phyloP scores from a whole-genome alignment of 2,113 vertebrate genomes.

The Gymnogyps californianus region DNA sequence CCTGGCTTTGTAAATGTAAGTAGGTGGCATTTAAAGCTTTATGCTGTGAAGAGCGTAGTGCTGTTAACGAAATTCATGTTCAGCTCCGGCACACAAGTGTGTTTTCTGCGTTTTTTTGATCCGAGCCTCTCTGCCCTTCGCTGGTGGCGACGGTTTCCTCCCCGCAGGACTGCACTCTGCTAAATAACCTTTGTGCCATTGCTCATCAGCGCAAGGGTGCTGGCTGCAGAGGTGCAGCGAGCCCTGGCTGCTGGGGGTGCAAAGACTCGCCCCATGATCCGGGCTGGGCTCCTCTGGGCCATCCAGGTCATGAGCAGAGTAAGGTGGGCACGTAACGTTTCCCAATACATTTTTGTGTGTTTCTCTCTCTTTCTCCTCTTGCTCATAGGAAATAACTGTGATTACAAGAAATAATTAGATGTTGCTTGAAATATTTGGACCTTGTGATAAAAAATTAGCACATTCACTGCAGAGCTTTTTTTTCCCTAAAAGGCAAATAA shows the following conservation, averaged over 20 bases:
- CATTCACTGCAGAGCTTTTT: background rate
- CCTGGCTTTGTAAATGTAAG: no score
- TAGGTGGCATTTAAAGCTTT: background rate
- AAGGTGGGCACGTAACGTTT: fast-evolving
- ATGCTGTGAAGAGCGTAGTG: fast-evolving
- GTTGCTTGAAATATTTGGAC: background rate
- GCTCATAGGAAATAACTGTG: background rate
- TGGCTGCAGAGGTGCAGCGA: background rate
- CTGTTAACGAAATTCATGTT: background rate
- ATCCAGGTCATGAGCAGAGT: background rate
- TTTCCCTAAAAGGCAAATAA: background rate
- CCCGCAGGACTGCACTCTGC: background rate
- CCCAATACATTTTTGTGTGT: background rate
- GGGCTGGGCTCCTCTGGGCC: background rate
- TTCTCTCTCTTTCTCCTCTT: background rate
- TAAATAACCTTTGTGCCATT: fast-evolving
- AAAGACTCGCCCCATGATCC: fast-evolving
- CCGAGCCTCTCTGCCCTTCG: background rate
- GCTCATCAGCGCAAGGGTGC: fast-evolving
- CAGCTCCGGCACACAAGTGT: background rate
- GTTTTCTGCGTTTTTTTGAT: background rate
- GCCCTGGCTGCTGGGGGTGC: background rate
- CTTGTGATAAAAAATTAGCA: background rate
- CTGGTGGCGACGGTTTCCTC: background rate
- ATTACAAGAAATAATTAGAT: background rate